Evolutionary conservation across 2,797 vertebrate genomes (phyloP).

Genomic region (Hyperoplus immaculatus): DNA sequence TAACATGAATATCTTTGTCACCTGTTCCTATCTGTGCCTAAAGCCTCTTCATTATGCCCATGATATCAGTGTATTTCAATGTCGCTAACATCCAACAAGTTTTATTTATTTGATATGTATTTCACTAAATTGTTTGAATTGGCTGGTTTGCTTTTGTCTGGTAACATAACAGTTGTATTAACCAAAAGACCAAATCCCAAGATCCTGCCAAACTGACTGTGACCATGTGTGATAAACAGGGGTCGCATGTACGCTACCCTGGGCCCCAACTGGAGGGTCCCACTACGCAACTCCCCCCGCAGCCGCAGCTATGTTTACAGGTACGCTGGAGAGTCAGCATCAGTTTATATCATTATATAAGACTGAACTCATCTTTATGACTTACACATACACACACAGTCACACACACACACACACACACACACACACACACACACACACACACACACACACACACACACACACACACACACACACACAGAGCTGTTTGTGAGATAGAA

Average conservation of each 20-base stretch:
- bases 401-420: too few relatives aligned
- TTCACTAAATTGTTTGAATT: constrained; percentile 5
- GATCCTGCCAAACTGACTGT: constrained; percentile 57
- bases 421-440: too few relatives aligned
- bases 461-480: too few relatives aligned
- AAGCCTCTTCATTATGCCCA: constrained; percentile 13
- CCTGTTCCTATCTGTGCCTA: constrained; percentile 1
- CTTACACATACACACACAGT: neutral
- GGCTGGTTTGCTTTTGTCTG: neutral
- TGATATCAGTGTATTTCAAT: constrained; percentile 38
- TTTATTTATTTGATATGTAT: neutral
- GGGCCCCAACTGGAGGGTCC: constrained; percentile 97
- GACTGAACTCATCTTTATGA: neutral
- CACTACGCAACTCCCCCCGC: constrained; percentile 92
- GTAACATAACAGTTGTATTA: constrained; percentile 10
- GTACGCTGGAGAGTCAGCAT: constrained; percentile 78
- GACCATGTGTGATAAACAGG: constrained; percentile 88
- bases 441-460: too few relatives aligned
- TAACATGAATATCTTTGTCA: neutral
- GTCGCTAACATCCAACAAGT: constrained; percentile 23
- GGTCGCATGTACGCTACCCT: constrained; percentile 96
- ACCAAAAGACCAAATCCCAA: constrained; percentile 1
- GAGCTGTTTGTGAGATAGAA: too few relatives aligned
- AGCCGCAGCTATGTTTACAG: constrained; percentile 94
- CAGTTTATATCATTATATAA: neutral